These are phyloP conservation scores for Enteromius radiatus DNA, from an alignment of 2,797 vertebrate species.

Conservation along the genomic window DNA sequence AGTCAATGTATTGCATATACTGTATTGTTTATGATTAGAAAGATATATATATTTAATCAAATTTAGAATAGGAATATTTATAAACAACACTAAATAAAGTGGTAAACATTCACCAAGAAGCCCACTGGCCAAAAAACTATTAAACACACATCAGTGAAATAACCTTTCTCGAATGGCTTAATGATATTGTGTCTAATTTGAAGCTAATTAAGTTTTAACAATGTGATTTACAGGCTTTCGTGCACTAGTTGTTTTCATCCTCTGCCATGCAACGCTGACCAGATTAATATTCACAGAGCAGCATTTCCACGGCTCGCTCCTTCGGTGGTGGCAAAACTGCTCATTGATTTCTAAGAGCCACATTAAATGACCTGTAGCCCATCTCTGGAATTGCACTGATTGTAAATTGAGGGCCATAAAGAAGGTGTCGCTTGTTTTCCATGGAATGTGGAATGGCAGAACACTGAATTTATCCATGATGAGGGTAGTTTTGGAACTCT, in stretches of 20 bases:
- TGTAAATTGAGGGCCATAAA: conserved; percentile 43
- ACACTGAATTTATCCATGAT: background rate
- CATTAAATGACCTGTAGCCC: conserved; percentile 37
- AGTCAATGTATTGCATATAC: background rate
- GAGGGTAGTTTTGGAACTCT: background rate
- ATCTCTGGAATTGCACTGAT: conserved; percentile 37
- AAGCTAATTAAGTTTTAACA: conserved; percentile 52
- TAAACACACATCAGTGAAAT: conserved; percentile 41
- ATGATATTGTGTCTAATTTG: conserved; percentile 48
- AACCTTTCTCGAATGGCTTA: conserved; percentile 34
- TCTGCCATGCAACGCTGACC: conserved; percentile 38
- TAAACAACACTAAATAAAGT: background rate
- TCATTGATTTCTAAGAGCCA: conserved; percentile 55
- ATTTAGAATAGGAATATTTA: background rate
- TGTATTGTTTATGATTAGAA: background rate
- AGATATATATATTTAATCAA: no score
- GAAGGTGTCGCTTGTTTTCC: conserved; percentile 31
- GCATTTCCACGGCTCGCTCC: conserved; percentile 1
- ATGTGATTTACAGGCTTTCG: conserved; percentile 48
- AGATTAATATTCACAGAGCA: conserved; percentile 46
- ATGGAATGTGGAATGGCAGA: background rate
- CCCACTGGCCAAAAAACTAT: conserved; percentile 27
- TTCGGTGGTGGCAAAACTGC: conserved; percentile 41
- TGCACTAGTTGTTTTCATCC: conserved; percentile 35
- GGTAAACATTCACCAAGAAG: background rate